These are phyloP conservation scores for Apteryx mantelli DNA, from an alignment of 2,113 vertebrate genomes.

Conservation along the genomic window DNA sequence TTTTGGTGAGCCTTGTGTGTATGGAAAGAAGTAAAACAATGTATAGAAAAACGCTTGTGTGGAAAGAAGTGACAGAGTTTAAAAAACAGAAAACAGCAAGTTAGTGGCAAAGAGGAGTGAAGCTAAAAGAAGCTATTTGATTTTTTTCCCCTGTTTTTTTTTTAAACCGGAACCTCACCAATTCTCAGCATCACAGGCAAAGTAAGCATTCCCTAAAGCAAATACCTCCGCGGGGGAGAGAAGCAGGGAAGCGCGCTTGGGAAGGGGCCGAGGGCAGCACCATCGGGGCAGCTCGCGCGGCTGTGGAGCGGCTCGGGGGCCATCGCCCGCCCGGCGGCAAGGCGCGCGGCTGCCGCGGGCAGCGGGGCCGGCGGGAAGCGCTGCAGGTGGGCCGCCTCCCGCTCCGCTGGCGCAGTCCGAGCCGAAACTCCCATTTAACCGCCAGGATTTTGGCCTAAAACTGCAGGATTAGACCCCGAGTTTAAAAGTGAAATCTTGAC, in stretches of 20 bases:
- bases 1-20: not conserved
- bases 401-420: not conserved
- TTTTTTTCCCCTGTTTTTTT: accelerated
- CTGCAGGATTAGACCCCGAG: not conserved
- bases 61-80: not conserved
- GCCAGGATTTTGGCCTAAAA: conserved; percentile 11
- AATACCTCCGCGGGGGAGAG: not conserved
- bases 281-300: accelerated
- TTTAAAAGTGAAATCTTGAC: conserved; percentile 9
- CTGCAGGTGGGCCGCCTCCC: not conserved
- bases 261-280: not conserved
- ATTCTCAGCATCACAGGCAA: not conserved
- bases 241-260: not conserved
- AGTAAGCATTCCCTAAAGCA: not conserved
- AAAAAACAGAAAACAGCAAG: not conserved
- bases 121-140: not conserved
- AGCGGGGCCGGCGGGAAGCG: no score
- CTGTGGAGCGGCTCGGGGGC: not conserved
- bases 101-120: not conserved
- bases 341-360: no score
- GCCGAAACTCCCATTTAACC: not conserved
- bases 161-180: not conserved
- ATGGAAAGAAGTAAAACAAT: not conserved
- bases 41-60: not conserved
- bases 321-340: not conserved